These are phyloP conservation scores for Dione vanillae DNA, from an alignment of 2,888 invertebrate genomes.

Conservation along the genomic window DNA sequence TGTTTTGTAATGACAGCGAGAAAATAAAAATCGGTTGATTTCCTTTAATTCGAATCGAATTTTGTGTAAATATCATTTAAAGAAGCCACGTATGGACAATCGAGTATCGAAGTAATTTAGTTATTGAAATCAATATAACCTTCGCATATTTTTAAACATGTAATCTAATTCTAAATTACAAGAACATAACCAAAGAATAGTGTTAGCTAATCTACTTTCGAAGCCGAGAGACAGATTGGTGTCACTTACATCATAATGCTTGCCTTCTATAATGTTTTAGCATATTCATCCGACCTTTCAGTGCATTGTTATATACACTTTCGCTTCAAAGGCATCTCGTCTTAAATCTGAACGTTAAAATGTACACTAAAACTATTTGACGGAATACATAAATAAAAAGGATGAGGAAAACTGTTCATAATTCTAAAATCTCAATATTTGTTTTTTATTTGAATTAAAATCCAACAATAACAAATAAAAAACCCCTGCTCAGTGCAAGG, in stretches of 20 bases:
- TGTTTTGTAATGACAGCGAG: too few relatives aligned
- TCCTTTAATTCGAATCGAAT: too few relatives aligned
- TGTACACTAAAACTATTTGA: not conserved
- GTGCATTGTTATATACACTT: slow-evolving; percentile 43
- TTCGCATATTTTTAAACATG: slow-evolving; percentile 11
- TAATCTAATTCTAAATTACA: not conserved
- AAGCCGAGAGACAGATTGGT: slow-evolving; percentile 42
- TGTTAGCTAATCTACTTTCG: slow-evolving; percentile 41
- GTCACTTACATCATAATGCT: slow-evolving; percentile 49
- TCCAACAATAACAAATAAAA: too few relatives aligned
- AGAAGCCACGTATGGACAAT: too few relatives aligned
- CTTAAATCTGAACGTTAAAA: not conserved
- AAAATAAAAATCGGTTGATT: not conserved
- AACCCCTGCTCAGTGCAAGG: too few relatives aligned
- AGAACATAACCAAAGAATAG: slow-evolving; percentile 8
- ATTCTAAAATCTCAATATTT: too few relatives aligned
- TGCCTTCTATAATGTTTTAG: slow-evolving; percentile 45
- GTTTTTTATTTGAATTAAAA: too few relatives aligned
- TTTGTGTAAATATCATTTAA: too few relatives aligned
- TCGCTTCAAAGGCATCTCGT: slow-evolving; percentile 37
- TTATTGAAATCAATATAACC: not conserved
- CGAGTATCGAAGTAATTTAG: too few relatives aligned
- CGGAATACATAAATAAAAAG: too few relatives aligned
- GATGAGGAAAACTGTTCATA: too few relatives aligned
- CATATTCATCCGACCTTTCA: slow-evolving; percentile 49